These are phyloP conservation scores for Ascaphus truei DNA, from an alignment of 2,113 vertebrate genomes.

Conservation along the genomic window DNA sequence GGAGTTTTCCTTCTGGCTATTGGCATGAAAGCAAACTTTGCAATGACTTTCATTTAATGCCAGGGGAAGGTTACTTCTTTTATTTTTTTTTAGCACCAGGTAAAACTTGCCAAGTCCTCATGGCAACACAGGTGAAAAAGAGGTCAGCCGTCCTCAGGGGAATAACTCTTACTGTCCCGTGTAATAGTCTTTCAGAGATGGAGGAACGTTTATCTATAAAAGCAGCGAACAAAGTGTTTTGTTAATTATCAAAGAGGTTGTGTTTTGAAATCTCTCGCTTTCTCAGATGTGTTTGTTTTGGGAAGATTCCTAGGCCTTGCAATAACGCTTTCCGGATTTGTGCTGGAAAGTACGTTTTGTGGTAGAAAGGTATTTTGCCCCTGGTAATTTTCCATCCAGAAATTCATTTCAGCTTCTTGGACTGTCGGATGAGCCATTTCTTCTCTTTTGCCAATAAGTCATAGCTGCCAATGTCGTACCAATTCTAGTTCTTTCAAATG, in stretches of 20 bases:
- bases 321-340: slow-evolving; percentile 1
- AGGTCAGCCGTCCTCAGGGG: slow-evolving; percentile 41
- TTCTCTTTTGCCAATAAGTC: not conserved
- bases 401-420: slow-evolving; percentile 9
- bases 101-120: slow-evolving; percentile 42
- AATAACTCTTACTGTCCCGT: not conserved
- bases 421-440: not conserved
- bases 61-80: slow-evolving; percentile 31
- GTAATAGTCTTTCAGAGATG: slow-evolving; percentile 26
- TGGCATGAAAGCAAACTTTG: slow-evolving; percentile 37
- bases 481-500: not conserved
- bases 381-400: slow-evolving; percentile 19
- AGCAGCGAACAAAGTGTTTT: no score
- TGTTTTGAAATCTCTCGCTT: not conserved
- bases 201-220: not conserved
- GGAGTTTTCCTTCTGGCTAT: not conserved
- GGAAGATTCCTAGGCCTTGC: not conserved
- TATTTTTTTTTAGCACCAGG: slow-evolving; percentile 41
- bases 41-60: slow-evolving; percentile 40
- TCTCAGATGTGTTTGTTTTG: slow-evolving; percentile 17
- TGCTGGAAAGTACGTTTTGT: slow-evolving; percentile 6
- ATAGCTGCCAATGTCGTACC: not conserved
- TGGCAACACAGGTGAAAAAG: slow-evolving; percentile 47
- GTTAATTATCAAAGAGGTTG: not conserved
- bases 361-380: slow-evolving; percentile 12